phyloP scores from a whole-genome alignment of 2,113 vertebrate genomes.

The Callorhinus ursinus region DNA sequence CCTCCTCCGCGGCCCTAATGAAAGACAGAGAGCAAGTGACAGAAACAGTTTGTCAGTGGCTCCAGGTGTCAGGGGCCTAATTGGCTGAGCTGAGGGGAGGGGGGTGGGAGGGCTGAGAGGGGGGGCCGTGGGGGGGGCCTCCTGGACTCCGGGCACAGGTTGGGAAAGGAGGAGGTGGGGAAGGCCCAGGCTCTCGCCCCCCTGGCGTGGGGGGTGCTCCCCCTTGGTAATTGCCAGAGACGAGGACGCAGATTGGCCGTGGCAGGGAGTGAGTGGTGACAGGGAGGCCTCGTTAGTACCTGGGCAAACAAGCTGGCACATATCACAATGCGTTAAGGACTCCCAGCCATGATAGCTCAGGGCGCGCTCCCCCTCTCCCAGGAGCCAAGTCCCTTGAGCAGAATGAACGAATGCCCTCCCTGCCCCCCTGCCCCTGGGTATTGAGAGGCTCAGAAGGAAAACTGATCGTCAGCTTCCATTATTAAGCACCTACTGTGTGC shows the following conservation, averaged over 20 bases:
- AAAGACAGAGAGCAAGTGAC: slow-evolving; percentile 98
- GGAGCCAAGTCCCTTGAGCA: neutral
- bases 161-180: slow-evolving; percentile 84
- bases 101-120: slow-evolving; percentile 67
- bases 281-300: slow-evolving; percentile 91
- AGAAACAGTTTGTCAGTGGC: slow-evolving; percentile 91
- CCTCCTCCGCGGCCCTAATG: slow-evolving; percentile 84
- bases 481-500: neutral
- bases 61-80: slow-evolving; percentile 94
- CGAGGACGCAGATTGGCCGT: slow-evolving; percentile 93
- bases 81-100: slow-evolving; percentile 88
- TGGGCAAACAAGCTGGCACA: slow-evolving; percentile 94
- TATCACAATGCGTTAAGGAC: slow-evolving; percentile 88
- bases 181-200: slow-evolving; percentile 51
- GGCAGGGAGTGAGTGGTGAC: slow-evolving; percentile 95
- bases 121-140: neutral
- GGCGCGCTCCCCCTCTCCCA: neutral
- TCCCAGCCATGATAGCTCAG: slow-evolving; percentile 18
- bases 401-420: rapidly evolving
- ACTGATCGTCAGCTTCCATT: rapidly evolving
- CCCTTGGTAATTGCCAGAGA: slow-evolving; percentile 91
- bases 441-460: neutral
- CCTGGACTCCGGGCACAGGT: slow-evolving; percentile 84
- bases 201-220: slow-evolving; percentile 6
- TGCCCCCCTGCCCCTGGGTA: neutral